Percentiles rank a stretch among this genome's conserved stretches.
phyloP scores from a whole-genome alignment of 64 coral and sea anemone species.

The Stichodactyla helianthus region DNA sequence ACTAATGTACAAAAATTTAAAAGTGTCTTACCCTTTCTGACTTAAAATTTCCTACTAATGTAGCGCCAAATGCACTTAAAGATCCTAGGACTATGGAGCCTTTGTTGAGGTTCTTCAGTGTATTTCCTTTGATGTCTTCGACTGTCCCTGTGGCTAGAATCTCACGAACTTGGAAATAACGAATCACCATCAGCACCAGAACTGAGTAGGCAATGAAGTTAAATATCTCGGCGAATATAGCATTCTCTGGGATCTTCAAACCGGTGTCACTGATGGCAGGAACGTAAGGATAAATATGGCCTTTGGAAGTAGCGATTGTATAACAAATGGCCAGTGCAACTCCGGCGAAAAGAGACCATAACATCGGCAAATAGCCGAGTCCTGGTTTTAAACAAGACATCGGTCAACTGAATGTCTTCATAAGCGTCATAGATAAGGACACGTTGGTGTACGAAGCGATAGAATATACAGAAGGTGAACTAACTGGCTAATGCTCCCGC shows the following conservation, averaged over 20 bases:
- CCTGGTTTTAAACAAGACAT: conserved; percentile 27
- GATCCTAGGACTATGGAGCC: conserved; percentile 58
- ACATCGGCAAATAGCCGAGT: conserved; percentile 52
- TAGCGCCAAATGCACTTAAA: conserved; percentile 54
- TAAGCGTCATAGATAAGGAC: neutral
- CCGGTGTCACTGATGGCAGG: conserved; percentile 75
- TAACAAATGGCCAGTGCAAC: conserved; percentile 60
- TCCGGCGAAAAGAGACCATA: conserved; percentile 64
- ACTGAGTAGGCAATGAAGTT: conserved; percentile 44
- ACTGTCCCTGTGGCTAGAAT: conserved; percentile 36
- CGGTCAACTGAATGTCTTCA: conserved; percentile 19
- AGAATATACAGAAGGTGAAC: neutral
- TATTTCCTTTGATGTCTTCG: conserved; percentile 44
- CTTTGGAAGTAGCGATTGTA: conserved; percentile 37
- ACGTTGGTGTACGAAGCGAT: neutral
- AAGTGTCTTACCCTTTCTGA: conserved; percentile 54
- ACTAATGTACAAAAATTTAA: neutral
- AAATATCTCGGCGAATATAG: conserved; percentile 66
- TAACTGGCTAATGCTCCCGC: conserved; percentile 13
- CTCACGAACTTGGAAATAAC: conserved; percentile 69
- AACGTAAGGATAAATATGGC: conserved; percentile 60
- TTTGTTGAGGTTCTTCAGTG: conserved; percentile 57
- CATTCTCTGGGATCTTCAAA: conserved; percentile 49
- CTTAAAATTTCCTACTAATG: conserved; percentile 66
- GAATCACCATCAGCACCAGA: conserved; percentile 50